phyloP scores from a whole-genome alignment of 2,888 invertebrate genomes.

The Apotomis turbidana region DNA sequence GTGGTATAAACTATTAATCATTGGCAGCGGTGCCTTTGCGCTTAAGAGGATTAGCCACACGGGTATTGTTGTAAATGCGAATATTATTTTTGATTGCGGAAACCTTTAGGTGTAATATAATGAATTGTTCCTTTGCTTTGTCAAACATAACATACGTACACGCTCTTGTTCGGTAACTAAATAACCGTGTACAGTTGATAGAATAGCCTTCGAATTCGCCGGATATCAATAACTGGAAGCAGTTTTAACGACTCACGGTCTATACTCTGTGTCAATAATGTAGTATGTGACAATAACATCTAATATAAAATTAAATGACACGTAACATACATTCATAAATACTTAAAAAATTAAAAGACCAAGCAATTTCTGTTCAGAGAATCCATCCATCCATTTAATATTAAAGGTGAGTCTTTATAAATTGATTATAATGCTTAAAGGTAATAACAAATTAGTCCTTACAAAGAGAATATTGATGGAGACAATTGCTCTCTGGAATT shows the following conservation, averaged over 20 bases:
- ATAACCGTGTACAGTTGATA: too few relatives aligned
- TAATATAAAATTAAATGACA: too few relatives aligned
- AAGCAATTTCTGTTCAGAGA: not conserved
- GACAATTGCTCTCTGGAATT: constrained; percentile 37
- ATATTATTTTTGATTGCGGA: not conserved
- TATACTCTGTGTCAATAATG: too few relatives aligned
- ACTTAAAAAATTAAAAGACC: too few relatives aligned
- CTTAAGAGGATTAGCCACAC: constrained; percentile 11
- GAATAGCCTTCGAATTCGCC: too few relatives aligned
- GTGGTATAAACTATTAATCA: constrained; percentile 35
- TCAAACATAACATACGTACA: too few relatives aligned
- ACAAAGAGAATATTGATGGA: constrained; percentile 38
- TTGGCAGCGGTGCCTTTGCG: constrained; percentile 3
- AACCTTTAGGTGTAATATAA: not conserved
- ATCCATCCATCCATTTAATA: not conserved
- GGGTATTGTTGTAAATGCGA: not conserved
- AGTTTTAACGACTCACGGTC: too few relatives aligned
- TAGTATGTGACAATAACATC: too few relatives aligned
- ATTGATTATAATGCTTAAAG: constrained; percentile 27
- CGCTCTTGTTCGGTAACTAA: too few relatives aligned
- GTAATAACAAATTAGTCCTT: constrained; percentile 40
- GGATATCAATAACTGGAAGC: too few relatives aligned
- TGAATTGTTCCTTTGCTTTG: too few relatives aligned
- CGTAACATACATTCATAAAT: not conserved
- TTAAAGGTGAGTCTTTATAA: constrained; percentile 2